A percentile compares a stretch with the other conserved stretches of the same genome.
phyloP scores from a whole-genome alignment of 2,113 vertebrate species.

The Bufo bufo region DNA sequence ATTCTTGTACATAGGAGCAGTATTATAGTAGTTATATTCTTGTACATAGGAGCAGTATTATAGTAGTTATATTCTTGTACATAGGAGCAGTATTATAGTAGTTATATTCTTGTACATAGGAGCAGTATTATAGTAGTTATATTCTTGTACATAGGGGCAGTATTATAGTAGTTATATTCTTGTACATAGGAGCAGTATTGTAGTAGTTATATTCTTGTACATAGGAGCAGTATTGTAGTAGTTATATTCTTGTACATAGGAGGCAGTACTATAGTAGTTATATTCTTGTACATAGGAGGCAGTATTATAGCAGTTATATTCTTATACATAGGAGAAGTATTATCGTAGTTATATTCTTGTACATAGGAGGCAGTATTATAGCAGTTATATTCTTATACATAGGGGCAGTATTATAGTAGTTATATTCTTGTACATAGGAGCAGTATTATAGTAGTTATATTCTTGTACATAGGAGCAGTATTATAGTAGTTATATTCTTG shows the following conservation, averaged over 20 bases:
- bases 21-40: slow-evolving; percentile 2
- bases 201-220: too few relatives aligned
- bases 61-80: slow-evolving; percentile 1
- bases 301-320: too few relatives aligned
- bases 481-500: too few relatives aligned
- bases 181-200: neutral
- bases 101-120: neutral
- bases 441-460: neutral
- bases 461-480: neutral
- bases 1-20: neutral
- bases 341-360: slow-evolving; percentile 5
- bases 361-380: neutral
- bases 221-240: neutral
- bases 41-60: neutral
- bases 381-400: too few relatives aligned
- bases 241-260: neutral
- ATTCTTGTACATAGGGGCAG: neutral
- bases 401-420: neutral
- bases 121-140: neutral
- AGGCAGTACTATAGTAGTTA: neutral
- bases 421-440: neutral
- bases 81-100: neutral
- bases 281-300: neutral
- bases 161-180: slow-evolving; percentile 2
- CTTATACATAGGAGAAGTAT: too few relatives aligned